phyloP scores from a whole-genome alignment of 2,113 vertebrate genomes.

The Eulacestoma nigropectus region DNA sequence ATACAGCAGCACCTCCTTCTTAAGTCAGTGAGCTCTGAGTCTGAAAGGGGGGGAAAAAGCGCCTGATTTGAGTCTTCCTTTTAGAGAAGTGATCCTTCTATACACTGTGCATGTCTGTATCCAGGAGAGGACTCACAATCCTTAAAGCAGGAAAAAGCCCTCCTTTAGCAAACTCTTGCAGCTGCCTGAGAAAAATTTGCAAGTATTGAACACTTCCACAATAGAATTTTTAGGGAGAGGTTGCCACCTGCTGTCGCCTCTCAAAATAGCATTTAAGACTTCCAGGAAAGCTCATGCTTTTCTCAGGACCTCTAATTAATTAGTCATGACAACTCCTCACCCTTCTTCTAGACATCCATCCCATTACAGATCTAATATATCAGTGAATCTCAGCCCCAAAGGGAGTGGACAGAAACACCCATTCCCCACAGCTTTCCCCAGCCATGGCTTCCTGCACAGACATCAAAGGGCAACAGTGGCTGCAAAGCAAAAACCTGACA shows the following conservation, averaged over 20 bases:
- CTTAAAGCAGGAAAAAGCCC: background rate
- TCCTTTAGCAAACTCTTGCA: background rate
- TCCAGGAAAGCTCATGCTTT: background rate
- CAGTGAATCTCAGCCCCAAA: background rate
- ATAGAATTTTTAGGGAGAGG: background rate
- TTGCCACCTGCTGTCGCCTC: constrained; percentile 21
- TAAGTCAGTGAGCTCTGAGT: background rate
- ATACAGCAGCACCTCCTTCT: background rate
- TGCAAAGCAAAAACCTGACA: background rate
- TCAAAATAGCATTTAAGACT: background rate
- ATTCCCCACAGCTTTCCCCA: background rate
- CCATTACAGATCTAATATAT: background rate
- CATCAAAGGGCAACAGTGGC: background rate
- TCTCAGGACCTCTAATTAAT: background rate
- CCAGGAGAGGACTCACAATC: background rate
- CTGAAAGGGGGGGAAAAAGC: background rate
- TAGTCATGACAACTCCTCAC: background rate
- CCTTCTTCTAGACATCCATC: background rate
- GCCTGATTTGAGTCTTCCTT: background rate
- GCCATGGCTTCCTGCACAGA: background rate
- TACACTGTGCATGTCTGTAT: background rate
- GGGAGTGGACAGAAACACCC: background rate
- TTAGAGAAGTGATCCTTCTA: background rate
- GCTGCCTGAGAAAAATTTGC: background rate
- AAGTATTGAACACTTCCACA: background rate